Evolutionary conservation across 2,113 vertebrate genomes (phyloP).

Genomic region (Delphinus delphis): DNA sequence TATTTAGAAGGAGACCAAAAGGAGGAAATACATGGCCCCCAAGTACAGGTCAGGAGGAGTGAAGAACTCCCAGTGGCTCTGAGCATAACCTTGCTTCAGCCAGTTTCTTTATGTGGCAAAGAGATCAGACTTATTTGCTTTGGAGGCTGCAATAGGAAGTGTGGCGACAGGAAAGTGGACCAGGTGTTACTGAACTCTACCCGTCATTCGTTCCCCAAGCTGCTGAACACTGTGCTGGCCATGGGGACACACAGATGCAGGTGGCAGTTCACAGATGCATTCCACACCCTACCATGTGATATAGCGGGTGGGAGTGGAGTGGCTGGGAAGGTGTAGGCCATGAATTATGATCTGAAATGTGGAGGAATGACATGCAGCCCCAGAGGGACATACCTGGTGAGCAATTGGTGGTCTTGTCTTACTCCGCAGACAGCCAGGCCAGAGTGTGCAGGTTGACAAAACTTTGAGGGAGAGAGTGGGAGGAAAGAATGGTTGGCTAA

Average conservation of each 20-base stretch:
- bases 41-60: neutral
- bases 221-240: accelerated
- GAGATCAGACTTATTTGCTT: neutral
- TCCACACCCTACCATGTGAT: accelerated
- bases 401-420: neutral
- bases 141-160: accelerated
- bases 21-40: accelerated
- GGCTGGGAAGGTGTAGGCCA: neutral
- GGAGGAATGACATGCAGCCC: neutral
- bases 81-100: neutral
- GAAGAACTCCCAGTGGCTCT: neutral
- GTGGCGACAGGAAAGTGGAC: neutral
- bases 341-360: neutral
- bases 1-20: neutral
- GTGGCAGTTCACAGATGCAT: no score
- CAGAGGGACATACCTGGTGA: neutral
- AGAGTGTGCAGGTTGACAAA: neutral
- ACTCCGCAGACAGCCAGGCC: neutral
- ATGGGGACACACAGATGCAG: accelerated
- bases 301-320: accelerated
- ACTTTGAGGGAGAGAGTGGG: neutral
- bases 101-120: neutral
- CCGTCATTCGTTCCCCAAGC: no score
- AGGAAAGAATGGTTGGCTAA: neutral
- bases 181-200: neutral